Percentiles rank a stretch among this genome's conserved stretches.
Evolutionary conservation across 1,140 invertebrate species (phyloP).

Genomic region (Berghia stephanieae): DNA sequence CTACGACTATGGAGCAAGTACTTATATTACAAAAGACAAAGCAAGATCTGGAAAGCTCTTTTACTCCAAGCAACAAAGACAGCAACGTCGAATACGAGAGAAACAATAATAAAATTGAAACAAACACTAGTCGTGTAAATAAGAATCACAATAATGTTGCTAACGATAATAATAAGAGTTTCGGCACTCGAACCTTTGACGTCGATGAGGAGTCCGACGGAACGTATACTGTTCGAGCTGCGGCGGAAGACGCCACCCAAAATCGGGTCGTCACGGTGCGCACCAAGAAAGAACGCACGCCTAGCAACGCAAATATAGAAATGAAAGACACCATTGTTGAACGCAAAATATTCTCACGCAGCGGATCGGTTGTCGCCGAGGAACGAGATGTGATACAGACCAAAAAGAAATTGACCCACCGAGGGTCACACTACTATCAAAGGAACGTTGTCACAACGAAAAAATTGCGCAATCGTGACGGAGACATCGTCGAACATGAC

Average conservation of each 20-base stretch:
- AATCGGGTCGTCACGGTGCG: conserved; percentile 63
- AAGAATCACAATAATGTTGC: too few relatives aligned
- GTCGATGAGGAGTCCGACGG: conserved; percentile 33
- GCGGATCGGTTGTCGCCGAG: conserved; percentile 44
- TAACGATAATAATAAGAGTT: too few relatives aligned
- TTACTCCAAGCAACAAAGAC: background rate
- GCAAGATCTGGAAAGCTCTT: background rate
- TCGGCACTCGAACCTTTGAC: conserved; percentile 5
- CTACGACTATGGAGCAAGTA: background rate
- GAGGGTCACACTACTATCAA: conserved; percentile 56
- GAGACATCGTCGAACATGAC: conserved; percentile 52
- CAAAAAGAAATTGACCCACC: conserved; percentile 48
- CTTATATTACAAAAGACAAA: background rate
- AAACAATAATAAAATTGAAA: too few relatives aligned
- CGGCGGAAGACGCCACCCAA: conserved; percentile 40
- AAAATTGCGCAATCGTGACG: conserved; percentile 39
- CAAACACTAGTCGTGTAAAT: too few relatives aligned
- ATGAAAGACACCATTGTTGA: conserved; percentile 75
- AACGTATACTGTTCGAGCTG: conserved; percentile 46
- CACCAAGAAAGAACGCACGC: conserved; percentile 63
- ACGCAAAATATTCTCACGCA: conserved; percentile 36
- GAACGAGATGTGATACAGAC: conserved; percentile 55
- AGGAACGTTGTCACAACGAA: conserved; percentile 43
- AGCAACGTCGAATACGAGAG: conserved; percentile 3
- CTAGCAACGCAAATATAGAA: conserved; percentile 80